phyloP scores from a whole-genome alignment of 2,888 invertebrate genomes.

The Linnaemya tessellans region DNA sequence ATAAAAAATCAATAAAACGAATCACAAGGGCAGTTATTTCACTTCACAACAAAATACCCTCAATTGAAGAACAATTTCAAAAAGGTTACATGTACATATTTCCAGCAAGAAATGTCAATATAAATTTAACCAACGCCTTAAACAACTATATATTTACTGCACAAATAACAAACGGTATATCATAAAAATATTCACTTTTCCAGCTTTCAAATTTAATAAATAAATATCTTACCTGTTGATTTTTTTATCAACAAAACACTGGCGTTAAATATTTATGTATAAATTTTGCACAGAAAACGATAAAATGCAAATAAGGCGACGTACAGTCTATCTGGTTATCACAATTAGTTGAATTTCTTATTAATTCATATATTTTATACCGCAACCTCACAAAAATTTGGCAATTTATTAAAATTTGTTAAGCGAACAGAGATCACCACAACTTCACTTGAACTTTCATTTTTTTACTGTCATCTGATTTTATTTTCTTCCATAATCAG shows the following conservation, averaged over 20 bases:
- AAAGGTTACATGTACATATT: constrained; percentile 17
- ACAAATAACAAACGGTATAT: not conserved
- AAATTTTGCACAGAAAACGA: not conserved
- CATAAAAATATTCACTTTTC: too few relatives aligned
- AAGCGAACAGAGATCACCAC: constrained; percentile 9
- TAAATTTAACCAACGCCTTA: not conserved
- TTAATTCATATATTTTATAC: constrained; percentile 14
- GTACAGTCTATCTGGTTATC: not conserved
- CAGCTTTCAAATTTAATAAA: not conserved
- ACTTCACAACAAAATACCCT: not conserved
- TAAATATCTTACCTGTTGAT: constrained; percentile 59
- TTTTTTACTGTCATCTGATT: constrained; percentile 64
- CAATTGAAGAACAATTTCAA: not conserved
- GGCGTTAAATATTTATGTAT: not conserved
- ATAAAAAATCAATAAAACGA: constrained; percentile 63
- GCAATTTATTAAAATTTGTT: not conserved
- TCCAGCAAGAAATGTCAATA: not conserved
- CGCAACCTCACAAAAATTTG: constrained; percentile 7
- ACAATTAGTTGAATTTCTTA: constrained; percentile 1
- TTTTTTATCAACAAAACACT: constrained; percentile 50
- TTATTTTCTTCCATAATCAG: not conserved
- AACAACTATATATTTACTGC: not conserved
- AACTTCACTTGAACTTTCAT: constrained; percentile 33
- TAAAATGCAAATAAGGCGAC: not conserved
- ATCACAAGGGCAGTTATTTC: constrained; percentile 48